A percentile compares a stretch with the other conserved stretches of the same genome.
phyloP scores from a whole-genome alignment of 2,797 vertebrate genomes.

The Denticeps clupeoides region DNA sequence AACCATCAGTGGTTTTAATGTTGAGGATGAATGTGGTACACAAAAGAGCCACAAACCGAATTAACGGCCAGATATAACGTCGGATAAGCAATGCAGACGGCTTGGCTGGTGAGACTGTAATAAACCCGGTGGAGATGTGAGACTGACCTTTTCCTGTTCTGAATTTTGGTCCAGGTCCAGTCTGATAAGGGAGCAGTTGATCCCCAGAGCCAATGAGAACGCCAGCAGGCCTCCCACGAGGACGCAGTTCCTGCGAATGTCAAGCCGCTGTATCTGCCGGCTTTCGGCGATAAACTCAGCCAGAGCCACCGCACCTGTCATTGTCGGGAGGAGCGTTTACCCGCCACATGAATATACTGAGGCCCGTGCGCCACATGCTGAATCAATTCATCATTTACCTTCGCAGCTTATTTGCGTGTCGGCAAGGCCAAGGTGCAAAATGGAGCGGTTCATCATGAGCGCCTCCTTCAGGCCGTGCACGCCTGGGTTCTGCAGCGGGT shows the following conservation, averaged over 20 bases:
- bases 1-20: no score
- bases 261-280: slow-evolving; percentile 43
- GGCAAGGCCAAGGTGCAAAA: slow-evolving; percentile 48
- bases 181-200: slow-evolving; percentile 48
- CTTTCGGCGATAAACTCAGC: slow-evolving; percentile 60
- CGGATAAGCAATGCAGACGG: background rate
- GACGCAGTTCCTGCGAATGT: slow-evolving; percentile 50
- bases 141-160: slow-evolving; percentile 45
- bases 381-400: slow-evolving; percentile 37
- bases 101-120: background rate
- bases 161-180: slow-evolving; percentile 46
- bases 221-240: slow-evolving; percentile 61
- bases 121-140: no score
- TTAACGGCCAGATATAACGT: background rate
- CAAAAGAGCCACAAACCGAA: background rate
- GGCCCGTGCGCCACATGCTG: no score
- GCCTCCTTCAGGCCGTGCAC: slow-evolving; percentile 52
- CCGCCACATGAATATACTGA: no score
- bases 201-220: slow-evolving; percentile 53
- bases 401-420: slow-evolving; percentile 52
- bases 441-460: slow-evolving; percentile 51
- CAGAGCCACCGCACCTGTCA: slow-evolving; percentile 54
- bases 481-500: slow-evolving; percentile 50
- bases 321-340: no score
- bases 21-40: background rate